These are phyloP conservation scores for Hofmannophila pseudospretella DNA, from an alignment of 2,888 invertebrate species.

Conservation along the genomic window DNA sequence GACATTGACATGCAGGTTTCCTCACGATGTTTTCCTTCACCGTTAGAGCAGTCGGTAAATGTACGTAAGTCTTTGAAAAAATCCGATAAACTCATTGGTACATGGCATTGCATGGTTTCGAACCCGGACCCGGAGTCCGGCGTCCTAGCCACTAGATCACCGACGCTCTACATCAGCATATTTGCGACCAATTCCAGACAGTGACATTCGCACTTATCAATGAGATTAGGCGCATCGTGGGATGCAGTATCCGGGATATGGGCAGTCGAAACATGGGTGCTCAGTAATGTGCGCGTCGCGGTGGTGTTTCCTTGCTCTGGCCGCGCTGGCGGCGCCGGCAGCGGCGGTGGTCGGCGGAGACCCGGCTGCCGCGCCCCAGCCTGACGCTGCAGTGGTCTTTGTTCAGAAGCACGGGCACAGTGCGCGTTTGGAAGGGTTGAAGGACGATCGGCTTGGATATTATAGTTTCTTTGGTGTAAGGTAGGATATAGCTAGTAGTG, in stretches of 20 bases:
- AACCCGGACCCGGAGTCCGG: no score
- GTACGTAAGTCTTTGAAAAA: no score
- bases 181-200: no score
- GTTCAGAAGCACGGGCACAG: constrained; percentile 79
- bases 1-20: no score
- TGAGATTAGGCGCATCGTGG: constrained; percentile 17
- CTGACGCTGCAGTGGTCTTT: constrained; percentile 84
- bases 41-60: no score
- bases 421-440: constrained; percentile 80
- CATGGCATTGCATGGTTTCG: no score
- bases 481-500: no score
- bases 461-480: constrained; percentile 86
- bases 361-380: constrained; percentile 81
- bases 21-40: no score
- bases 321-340: constrained; percentile 28
- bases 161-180: no score
- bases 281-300: constrained; percentile 40
- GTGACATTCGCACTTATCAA: neutral
- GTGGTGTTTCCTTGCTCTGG: constrained; percentile 19
- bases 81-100: no score
- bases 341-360: constrained; percentile 81
- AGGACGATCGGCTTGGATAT: constrained; percentile 78
- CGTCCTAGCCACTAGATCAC: no score
- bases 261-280: constrained; percentile 10
- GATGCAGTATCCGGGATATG: constrained; percentile 27